Conservation (phyloP, 2,888 invertebrate genomes). For the Lottia gigantea region DNA sequence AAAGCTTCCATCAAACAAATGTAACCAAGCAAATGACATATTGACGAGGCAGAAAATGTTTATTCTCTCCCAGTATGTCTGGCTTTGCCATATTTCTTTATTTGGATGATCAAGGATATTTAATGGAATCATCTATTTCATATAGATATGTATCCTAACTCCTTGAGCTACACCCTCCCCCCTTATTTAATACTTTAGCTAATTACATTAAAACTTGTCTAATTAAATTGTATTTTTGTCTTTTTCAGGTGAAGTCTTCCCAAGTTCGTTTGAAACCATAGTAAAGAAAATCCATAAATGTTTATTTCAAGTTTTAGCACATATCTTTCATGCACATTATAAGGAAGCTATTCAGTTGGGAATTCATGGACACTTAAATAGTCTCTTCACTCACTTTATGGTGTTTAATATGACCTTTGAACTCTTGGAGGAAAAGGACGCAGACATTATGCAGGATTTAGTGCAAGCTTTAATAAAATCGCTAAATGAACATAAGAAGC, state of each 20-base stretch:
- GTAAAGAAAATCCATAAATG: slow-evolving; percentile 96
- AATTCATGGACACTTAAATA: slow-evolving; percentile 95
- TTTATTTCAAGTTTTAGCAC: slow-evolving; percentile 97
- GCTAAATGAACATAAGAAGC: slow-evolving; percentile 52
- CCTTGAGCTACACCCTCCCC: too few species aligned
- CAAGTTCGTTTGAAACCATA: slow-evolving; percentile 90
- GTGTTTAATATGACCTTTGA: slow-evolving; percentile 86
- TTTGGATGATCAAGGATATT: too few species aligned
- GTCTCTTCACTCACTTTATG: slow-evolving; percentile 96
- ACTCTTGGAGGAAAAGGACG: slow-evolving; percentile 94
- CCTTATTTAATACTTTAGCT: too few species aligned
- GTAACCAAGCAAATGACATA: too few species aligned
- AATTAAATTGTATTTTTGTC: slow-evolving; percentile 23
- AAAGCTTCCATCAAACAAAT: too few species aligned
- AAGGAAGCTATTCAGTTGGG: slow-evolving; percentile 92
- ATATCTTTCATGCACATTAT: slow-evolving; percentile 98
- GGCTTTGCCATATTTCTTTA: too few species aligned
- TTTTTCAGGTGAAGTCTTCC: slow-evolving; percentile 86
- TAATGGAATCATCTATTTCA: too few species aligned
- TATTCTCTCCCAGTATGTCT: too few species aligned
- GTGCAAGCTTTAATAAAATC: slow-evolving; percentile 54
- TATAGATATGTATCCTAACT: too few species aligned
- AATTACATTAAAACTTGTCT: too few species aligned
- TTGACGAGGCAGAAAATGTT: too few species aligned
- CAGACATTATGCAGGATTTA: slow-evolving; percentile 91